Base-by-base conservation (phyloP, 2,113 vertebrate genomes). In the Nipponia nippon region DNA sequence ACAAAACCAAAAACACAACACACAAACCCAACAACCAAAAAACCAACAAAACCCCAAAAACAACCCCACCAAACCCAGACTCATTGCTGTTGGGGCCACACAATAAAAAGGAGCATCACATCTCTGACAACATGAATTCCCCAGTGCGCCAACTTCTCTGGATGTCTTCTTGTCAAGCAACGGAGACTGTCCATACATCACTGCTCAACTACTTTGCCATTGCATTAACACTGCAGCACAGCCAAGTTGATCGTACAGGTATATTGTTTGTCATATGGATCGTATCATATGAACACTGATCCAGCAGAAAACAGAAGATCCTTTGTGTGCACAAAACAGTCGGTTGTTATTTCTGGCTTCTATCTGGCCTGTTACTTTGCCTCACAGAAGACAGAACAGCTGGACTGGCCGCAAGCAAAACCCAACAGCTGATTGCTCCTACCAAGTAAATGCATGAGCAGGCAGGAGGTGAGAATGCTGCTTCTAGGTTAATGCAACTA, bases 331-430 rank as follows among this genome's bases (percentile, higher is more conserved):
- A 80, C 53, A 80, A 11, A 16, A 87, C 62, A 91, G 76, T n/a
- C 76, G n/a, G 55, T 82, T 91, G 23, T 89, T 93, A 72, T 76
- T 89, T 83, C 87, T 95, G 85, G 56, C 66, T 85, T 83, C 62
- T 82, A 90, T 58, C 82, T 93, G 91, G 81, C 19, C 36, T 65
- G 27, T 69, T 93, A 38, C 61, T 87, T 69, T 76, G 70, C 23
- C 81, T 85, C 89, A 91, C 10, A 65, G 84, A 44, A 96, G 46
- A 7, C 49, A 62, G 61, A 92, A 78, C 93, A 96, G 84, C 93
- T 96, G 96, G 75, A 94, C 70, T 50, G 40, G 75, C 53, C 76
- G 82, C 49, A 76, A 94, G 34, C 34, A 83, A 95, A 83, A 47
- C 26, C 40, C 78, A 77, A 53, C 11, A 93, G 66, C 78, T 69